Evolutionary conservation across 2,797 vertebrate species (phyloP), one percentile per base, ranked within the genome.

Genomic region (Mus spretus): DNA sequence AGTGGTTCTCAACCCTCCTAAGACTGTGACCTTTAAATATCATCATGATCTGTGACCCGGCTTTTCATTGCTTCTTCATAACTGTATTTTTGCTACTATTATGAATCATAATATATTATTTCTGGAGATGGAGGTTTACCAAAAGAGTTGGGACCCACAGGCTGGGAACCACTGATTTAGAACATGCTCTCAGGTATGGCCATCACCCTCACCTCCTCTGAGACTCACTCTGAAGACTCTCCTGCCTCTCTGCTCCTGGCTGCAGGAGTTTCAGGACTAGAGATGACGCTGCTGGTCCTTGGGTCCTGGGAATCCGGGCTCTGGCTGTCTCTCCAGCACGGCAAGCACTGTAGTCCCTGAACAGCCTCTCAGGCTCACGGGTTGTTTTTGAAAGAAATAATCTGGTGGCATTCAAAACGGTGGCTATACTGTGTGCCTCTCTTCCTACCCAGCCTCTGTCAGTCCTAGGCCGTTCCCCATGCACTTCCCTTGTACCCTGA

Each of bases 401-500:
- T 47, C 44, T 19, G 0, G 3, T 31, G 40, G 28, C 67, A 50
- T 65, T 61, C 31, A 24, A 31, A 2, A 44, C 55, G 53, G 67
- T 78, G 75, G 50, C 44, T 3, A 3, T 26, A 44, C 12, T 22
- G 34, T 14, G 10, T 37, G 40, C n/a, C 53, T 50, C 22, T 20
- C 57, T 40, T 70, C 75, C 70, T 57, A 92, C 74, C 81, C 78
- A 28, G 13, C 82, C 34, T 40, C 40, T 75, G 50, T 47, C 84
- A 20, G 47, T 14, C n/a, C 24, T 20, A 34, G 65, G 22, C 47
- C 14, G 12, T 4, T 34, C 47, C 79, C 74, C 59, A 6, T 0
- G 17, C 20, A 4, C 44, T 34, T 15, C 8, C 37, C 83, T 50
- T 26, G 6, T 22, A 40, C 79, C 67, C 61, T 7, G 44, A 12